Conservation (phyloP, 35 echinoderm and acorn worm species). For the Hemicentrotus pulcherrimus region DNA sequence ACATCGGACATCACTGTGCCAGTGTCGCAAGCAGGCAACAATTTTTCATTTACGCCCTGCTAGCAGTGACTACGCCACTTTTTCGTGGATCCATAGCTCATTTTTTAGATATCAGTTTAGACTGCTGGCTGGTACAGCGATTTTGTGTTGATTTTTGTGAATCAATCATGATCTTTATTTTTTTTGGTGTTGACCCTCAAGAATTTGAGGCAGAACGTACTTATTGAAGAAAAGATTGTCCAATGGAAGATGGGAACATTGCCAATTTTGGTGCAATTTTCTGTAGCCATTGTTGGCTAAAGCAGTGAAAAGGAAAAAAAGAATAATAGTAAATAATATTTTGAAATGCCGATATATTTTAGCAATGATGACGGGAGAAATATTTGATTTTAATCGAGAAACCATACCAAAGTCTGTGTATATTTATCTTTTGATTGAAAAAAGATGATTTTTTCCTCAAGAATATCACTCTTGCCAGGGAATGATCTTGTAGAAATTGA, state of each 20-base stretch:
- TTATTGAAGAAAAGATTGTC: conserved; percentile 51
- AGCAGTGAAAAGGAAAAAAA: not conserved
- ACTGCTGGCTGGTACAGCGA: conserved; percentile 63
- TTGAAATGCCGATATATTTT: not conserved
- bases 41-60: conserved; percentile 66
- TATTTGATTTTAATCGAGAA: not conserved
- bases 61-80: not conserved
- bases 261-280: conserved; percentile 20
- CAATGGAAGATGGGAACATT: not conserved
- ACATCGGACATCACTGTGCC: conserved; percentile 65
- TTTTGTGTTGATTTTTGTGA: not conserved
- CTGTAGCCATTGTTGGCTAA: not conserved
- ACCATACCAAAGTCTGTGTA: conserved; percentile 31
- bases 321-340: not conserved
- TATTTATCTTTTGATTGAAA: conserved; percentile 8
- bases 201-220: conserved; percentile 15
- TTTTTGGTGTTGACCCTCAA: not conserved
- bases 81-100: not conserved
- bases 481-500: not conserved
- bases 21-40: conserved; percentile 59
- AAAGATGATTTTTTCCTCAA: not conserved
- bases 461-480: not conserved
- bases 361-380: not conserved
- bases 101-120: conserved; percentile 8
- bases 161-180: not conserved